phyloP scores from a whole-genome alignment of 2,113 vertebrate genomes.

The Meriones unguiculatus region DNA sequence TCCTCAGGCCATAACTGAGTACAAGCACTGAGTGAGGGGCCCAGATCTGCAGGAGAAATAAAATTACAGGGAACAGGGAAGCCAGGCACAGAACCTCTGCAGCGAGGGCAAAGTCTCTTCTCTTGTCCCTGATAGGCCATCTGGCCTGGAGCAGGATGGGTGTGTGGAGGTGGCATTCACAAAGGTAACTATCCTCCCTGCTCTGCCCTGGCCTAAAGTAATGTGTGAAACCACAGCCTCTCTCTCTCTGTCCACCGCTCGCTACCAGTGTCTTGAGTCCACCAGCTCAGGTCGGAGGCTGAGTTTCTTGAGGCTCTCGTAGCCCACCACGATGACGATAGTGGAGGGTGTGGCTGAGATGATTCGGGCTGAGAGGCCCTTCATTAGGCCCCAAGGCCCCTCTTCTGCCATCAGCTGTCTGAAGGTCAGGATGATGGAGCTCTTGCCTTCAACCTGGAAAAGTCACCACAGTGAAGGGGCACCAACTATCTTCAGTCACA shows the following conservation, averaged over 20 bases:
- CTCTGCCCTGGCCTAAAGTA: not conserved
- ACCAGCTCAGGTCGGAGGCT: conserved; percentile 95
- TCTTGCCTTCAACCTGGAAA: conserved; percentile 95
- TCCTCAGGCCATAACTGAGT: not conserved
- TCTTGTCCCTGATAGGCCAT: conserved; percentile 12
- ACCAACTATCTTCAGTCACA: not conserved
- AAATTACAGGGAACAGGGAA: conserved; percentile 5
- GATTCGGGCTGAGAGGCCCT: conserved; percentile 96
- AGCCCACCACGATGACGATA: conserved; percentile 96
- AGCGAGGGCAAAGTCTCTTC: conserved; percentile 43
- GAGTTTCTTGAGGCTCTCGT: conserved; percentile 97
- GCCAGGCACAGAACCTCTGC: conserved; percentile 26
- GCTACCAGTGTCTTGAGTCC: conserved; percentile 95
- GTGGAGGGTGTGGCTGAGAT: conserved; percentile 95
- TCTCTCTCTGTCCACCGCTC: not conserved
- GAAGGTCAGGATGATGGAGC: conserved; percentile 94
- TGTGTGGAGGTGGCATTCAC: not conserved
- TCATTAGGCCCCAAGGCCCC: conserved; percentile 93
- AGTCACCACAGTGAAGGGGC: conserved; percentile 14
- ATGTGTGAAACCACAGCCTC: conserved; percentile 11
- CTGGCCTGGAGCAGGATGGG: not conserved
- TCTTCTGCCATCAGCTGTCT: conserved; percentile 95
- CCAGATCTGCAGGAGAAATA: conserved; percentile 47
- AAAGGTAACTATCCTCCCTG: not conserved
- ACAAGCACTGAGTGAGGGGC: conserved; percentile 13